Evolutionary conservation across 2,797 vertebrate genomes (phyloP).

Genomic region (Gambusia yucatana): DNA sequence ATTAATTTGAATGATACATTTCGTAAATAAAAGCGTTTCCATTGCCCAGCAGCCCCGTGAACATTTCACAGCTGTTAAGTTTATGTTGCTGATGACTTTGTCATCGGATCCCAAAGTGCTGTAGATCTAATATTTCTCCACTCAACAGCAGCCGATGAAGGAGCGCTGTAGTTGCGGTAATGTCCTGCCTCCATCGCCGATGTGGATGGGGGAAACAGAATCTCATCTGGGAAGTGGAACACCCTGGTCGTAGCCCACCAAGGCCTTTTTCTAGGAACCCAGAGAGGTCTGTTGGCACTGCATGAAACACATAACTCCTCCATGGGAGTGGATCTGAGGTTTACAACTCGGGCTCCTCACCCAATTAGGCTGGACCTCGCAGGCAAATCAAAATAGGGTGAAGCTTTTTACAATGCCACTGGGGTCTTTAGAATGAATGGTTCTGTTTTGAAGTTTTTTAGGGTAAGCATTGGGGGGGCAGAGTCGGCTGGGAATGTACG

Average conservation of each 20-base stretch:
- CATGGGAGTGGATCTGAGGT: slow-evolving; percentile 67
- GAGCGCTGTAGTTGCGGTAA: slow-evolving; percentile 43
- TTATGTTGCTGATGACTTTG: background rate
- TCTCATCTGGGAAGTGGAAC: slow-evolving; percentile 74
- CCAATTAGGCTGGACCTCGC: slow-evolving; percentile 73
- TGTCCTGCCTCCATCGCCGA: slow-evolving; percentile 58
- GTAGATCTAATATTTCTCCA: slow-evolving; percentile 41
- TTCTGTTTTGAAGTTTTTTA: slow-evolving; percentile 52
- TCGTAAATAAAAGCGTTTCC: background rate
- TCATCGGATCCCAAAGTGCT: slow-evolving; percentile 46
- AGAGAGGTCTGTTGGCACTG: slow-evolving; percentile 77
- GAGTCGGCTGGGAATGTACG: slow-evolving; percentile 31
- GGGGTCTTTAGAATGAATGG: slow-evolving; percentile 68
- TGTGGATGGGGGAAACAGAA: slow-evolving; percentile 83
- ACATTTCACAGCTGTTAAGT: background rate
- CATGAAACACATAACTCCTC: slow-evolving; percentile 79
- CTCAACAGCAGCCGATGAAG: slow-evolving; percentile 73
- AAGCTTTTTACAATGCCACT: slow-evolving; percentile 76
- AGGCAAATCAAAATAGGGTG: slow-evolving; percentile 65
- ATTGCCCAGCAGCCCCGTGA: background rate
- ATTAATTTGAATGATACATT: background rate
- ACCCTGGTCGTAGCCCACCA: slow-evolving; percentile 80
- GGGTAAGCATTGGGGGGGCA: slow-evolving; percentile 1
- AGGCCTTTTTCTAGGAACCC: slow-evolving; percentile 73
- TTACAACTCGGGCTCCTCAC: slow-evolving; percentile 67